phyloP scores from a whole-genome alignment of 2,113 vertebrate genomes.

The Esox niger region DNA sequence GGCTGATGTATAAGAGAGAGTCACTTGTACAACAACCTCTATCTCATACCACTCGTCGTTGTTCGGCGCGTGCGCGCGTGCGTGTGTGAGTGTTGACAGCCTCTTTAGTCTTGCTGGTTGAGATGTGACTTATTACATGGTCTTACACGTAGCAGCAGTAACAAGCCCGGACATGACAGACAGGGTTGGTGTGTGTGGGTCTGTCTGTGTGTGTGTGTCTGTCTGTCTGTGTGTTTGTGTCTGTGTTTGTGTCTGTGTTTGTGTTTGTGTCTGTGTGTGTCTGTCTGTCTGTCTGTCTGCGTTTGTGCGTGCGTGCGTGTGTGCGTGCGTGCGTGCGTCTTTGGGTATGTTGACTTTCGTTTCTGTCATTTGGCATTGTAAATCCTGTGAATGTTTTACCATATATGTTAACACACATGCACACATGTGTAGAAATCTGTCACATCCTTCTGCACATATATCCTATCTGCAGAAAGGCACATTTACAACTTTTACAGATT shows the following conservation, averaged over 20 bases:
- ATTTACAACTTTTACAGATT: too few species aligned
- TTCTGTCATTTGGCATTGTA: not conserved
- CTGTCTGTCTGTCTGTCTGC: too few species aligned
- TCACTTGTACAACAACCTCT: too few species aligned
- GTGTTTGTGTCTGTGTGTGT: slow-evolving; percentile 18
- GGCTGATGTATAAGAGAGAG: too few species aligned
- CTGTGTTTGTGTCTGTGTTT: slow-evolving; percentile 16
- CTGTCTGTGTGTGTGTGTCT: not conserved
- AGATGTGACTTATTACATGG: slow-evolving; percentile 16
- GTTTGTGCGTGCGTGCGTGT: slow-evolving; percentile 16
- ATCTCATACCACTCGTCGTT: too few species aligned
- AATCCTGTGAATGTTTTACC: slow-evolving; percentile 1
- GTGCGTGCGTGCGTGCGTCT: slow-evolving; percentile 14
- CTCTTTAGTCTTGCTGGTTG: slow-evolving; percentile 6
- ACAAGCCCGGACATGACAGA: slow-evolving; percentile 61
- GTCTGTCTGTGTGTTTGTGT: slow-evolving; percentile 5
- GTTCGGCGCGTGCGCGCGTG: too few species aligned
- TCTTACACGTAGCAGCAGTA: slow-evolving; percentile 62
- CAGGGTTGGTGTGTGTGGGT: slow-evolving; percentile 11
- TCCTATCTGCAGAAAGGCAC: too few species aligned
- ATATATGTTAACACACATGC: not conserved
- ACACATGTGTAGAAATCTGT: not conserved
- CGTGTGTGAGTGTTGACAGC: slow-evolving; percentile 28
- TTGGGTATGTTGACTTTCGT: not conserved
- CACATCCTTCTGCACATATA: too few species aligned